Conservation (phyloP, 53 echinoderm and acorn worm species). For the Pentamera pediparva region DNA sequence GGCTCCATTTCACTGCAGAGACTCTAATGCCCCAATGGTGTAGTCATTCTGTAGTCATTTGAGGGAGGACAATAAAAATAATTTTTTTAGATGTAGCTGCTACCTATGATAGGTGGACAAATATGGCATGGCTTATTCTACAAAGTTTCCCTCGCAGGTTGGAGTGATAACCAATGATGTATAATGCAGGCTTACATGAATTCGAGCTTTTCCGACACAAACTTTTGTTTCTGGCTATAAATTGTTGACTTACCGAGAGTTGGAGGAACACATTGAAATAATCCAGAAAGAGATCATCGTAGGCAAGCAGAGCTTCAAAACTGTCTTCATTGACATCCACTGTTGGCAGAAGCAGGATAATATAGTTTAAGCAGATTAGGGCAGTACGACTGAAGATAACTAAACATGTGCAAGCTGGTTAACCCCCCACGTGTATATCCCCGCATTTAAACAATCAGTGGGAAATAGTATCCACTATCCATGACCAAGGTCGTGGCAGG, state of each 20-base stretch:
- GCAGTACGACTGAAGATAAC: too few species aligned
- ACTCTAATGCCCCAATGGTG: too few species aligned
- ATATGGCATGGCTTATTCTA: background rate
- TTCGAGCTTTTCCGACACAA: background rate
- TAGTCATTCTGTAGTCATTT: too few species aligned
- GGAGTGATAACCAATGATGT: background rate
- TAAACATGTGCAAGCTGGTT: too few species aligned
- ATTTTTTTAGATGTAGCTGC: background rate
- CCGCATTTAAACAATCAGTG: too few species aligned
- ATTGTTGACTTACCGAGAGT: constrained; percentile 72
- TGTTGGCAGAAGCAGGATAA: constrained; percentile 7
- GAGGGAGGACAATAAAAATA: too few species aligned
- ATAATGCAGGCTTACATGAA: too few species aligned
- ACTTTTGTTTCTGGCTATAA: background rate
- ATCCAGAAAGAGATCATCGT: constrained; percentile 93
- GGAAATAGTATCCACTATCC: too few species aligned
- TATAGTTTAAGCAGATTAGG: too few species aligned
- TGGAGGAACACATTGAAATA: constrained; percentile 96
- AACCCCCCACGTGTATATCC: too few species aligned
- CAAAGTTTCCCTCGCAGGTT: background rate
- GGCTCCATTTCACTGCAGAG: too few species aligned
- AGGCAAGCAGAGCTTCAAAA: constrained; percentile 92
- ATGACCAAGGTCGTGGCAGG: too few species aligned
- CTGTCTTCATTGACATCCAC: constrained; percentile 93
- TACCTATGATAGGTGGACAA: background rate